Conservation (phyloP, 1,140 invertebrate species). For the Tetraneura akinire region DNA sequence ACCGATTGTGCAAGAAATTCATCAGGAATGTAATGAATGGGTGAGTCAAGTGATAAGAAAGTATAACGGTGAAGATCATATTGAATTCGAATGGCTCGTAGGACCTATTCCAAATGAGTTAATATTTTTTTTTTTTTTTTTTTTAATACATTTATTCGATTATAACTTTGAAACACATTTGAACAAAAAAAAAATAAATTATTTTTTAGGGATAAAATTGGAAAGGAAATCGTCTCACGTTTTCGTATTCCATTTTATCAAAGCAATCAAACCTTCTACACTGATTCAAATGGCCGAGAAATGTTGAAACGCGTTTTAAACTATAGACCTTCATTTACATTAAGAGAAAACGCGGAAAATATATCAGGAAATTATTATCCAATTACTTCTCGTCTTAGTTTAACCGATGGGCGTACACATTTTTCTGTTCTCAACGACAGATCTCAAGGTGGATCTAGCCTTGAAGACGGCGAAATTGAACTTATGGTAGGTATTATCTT, state of each 20-base stretch:
- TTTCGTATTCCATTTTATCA: conserved; percentile 60
- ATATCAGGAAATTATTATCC: conserved; percentile 72
- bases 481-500: conserved; percentile 60
- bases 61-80: conserved; percentile 67
- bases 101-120: conserved; percentile 61
- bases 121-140: no score
- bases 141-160: no score
- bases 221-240: conserved; percentile 66
- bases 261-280: conserved; percentile 64
- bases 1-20: conserved; percentile 65
- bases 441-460: conserved; percentile 66
- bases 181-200: no score
- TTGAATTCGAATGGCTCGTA: conserved; percentile 91
- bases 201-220: conserved; percentile 59
- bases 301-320: conserved; percentile 64
- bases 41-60: conserved; percentile 69
- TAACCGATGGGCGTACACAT: conserved; percentile 57
- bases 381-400: conserved; percentile 64
- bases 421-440: conserved; percentile 64
- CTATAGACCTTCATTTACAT: conserved; percentile 63
- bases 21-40: conserved; percentile 66
- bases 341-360: conserved; percentile 60
- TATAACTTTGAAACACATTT: not conserved
- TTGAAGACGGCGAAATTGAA: conserved; percentile 61
- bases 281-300: conserved; percentile 73